Conservation (phyloP, 2,113 vertebrate genomes). For the Uropsilus gracilis region DNA sequence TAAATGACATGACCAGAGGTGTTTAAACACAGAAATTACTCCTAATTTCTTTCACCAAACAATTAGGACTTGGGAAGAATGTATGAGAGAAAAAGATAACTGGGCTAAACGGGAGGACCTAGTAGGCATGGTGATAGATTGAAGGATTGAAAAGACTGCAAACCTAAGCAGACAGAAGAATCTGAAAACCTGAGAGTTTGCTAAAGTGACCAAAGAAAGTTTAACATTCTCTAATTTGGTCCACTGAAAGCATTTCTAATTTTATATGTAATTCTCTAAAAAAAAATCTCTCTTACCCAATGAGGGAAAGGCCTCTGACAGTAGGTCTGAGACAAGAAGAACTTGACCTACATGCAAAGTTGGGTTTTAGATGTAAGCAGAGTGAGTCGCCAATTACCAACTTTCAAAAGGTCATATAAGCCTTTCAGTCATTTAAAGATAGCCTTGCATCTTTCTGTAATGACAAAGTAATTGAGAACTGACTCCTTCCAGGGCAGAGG, state of each 20-base stretch:
- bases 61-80: neutral
- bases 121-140: accelerated
- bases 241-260: neutral
- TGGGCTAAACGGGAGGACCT: neutral
- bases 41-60: neutral
- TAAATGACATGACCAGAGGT: neutral
- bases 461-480: neutral
- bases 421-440: neutral
- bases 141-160: neutral
- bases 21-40: neutral
- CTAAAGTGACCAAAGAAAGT: neutral
- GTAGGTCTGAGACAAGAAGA: neutral
- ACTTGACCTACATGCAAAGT: neutral
- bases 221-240: neutral
- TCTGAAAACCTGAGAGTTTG: neutral
- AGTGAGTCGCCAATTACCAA: neutral
- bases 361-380: neutral
- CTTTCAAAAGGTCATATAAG: neutral
- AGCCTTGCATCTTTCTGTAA: neutral
- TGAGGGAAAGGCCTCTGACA: neutral
- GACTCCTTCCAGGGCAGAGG: neutral
- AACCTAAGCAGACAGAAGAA: neutral
- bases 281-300: neutral
- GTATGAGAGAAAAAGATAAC: neutral
- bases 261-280: neutral